Evolutionary conservation across 2,888 invertebrate genomes (phyloP), one percentile per base, ranked within the genome.

Genomic region (Aplocera efformata): DNA sequence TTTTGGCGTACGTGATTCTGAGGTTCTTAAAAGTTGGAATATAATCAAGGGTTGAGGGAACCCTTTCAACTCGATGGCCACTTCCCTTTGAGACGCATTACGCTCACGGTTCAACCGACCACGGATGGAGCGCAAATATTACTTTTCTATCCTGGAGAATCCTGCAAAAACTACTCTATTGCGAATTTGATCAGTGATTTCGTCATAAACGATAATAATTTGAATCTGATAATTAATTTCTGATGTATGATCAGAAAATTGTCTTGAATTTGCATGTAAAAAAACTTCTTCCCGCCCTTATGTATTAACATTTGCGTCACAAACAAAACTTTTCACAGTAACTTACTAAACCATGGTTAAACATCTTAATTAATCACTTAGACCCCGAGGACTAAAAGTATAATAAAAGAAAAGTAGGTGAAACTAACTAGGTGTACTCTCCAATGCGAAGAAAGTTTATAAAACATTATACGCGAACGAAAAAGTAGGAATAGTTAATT

Each of bases 51-150:
- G 13, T 2, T 17, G 5, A 2, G 2, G 2, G 51, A 58, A 58
- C 57, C 55, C 56, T 67, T 67, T 60, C 48, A 60, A 58, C 51
- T 40, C 57, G 59, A 62, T 59, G 50, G 66, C 63, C 60, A 60
- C 48, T 62, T 69, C 67, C 34, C 37, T 53, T 41, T 37, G 53
- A 43, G 50, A 44, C 56, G 50, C 49, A 47, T 55, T 54, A 53
- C 32, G 37, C 32, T 40, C 47, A 41, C 29, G 29, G 35, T 26
- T 29, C 44, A 34, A 27, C 25, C 34, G 29, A 42, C 33, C 29
- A 27, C 10, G n/a, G 32, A 35, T 41, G 10, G 30, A 34, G 34
- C 20, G 29, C 13, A 3, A 17, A 17, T 17, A 17, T 17, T 17
- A 3, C 13, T 17, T 22, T 24, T 11, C 24, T 1, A 10, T 24